These are phyloP conservation scores for Tiphia femorata DNA, from an alignment of 2,888 invertebrate genomes.

Conservation along the genomic window DNA sequence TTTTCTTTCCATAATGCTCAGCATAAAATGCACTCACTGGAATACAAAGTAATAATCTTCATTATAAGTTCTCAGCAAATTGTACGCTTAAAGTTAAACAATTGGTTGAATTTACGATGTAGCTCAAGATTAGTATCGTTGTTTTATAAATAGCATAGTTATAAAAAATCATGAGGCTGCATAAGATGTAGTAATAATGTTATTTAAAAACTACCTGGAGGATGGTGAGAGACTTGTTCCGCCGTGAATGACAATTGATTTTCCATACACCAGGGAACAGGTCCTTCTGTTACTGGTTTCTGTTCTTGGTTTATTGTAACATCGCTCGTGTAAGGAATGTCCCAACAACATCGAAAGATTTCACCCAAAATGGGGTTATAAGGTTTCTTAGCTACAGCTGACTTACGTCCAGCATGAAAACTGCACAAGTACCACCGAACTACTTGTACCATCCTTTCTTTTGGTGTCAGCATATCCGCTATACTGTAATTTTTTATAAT, in stretches of 20 bases:
- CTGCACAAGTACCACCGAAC: constrained; percentile 98
- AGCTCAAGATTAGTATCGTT: no score
- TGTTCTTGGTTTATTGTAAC: constrained; percentile 23
- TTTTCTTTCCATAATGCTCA: constrained; percentile 91
- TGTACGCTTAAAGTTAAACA: background rate
- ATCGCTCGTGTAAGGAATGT: constrained; percentile 70
- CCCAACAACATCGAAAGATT: constrained; percentile 92
- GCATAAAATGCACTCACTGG: constrained; percentile 98
- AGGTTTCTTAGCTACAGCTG: constrained; percentile 97
- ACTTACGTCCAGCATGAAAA: constrained; percentile 98
- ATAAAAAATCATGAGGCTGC: background rate
- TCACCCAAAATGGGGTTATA: constrained; percentile 99
- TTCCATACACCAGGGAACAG: constrained; percentile 90
- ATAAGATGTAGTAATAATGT: background rate
- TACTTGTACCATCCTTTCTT: constrained; percentile 93
- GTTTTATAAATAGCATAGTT: no score
- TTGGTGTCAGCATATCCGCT: constrained; percentile 87
- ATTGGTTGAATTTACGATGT: no score
- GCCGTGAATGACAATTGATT: constrained; percentile 95
- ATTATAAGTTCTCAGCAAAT: background rate
- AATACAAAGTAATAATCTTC: constrained; percentile 49
- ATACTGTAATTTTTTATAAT: constrained; percentile 77
- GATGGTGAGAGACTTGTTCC: constrained; percentile 99
- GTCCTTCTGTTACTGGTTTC: constrained; percentile 79
- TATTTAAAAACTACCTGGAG: constrained; percentile 79